Base-by-base conservation (phyloP, 2,888 invertebrate genomes). In the Cosmia trapezina region DNA sequence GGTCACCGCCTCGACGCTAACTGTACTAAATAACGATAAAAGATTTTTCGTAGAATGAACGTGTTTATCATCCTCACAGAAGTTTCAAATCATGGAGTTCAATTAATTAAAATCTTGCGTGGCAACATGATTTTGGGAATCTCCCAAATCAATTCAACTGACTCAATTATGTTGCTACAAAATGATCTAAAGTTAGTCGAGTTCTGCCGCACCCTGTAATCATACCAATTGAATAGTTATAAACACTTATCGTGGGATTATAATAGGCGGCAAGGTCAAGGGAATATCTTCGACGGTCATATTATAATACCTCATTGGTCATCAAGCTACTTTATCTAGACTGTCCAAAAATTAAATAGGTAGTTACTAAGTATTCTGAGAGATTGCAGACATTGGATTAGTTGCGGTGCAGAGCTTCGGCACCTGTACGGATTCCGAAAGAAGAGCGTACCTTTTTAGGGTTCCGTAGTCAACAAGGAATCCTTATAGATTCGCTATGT, bases 1-100 rank as follows among this genome's bases (percentile, higher is more conserved):
- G 76, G 85, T 85, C 84, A 84, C 67, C 71, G 64, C 51, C 33
- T 64, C 49, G 17, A 54, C 61, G 63, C 60, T 81, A 67, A 62
- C 63, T 63, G 62, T 56, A 76, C 37, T 76, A 68, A 68, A 68
- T 43, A 76, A 53, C 41, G 19, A 61, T 70, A 61, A 49, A 41
- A 60, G 8, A 47, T 53, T 47, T 33, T 59, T 41, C 14, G 17
- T 70, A 7, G n/a, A 47, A 33, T 12, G 28, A 8, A 33, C 9
- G 33, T 74, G 17, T 33, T 56, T 19, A 22, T 19, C 17, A 49
- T 14, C 28, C 22, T 47, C 49, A 22, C 5, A 45, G 1, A 63
- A 17, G 47, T 28, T 17, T 33, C 12, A 59, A 22, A 2, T 45
- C 59, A 51, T n/a, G 4, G 2, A 53, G 53, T 37, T 33, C 53